Evolutionary conservation across 2,888 invertebrate genomes (phyloP).

Genomic region (Augiades crinisus): DNA sequence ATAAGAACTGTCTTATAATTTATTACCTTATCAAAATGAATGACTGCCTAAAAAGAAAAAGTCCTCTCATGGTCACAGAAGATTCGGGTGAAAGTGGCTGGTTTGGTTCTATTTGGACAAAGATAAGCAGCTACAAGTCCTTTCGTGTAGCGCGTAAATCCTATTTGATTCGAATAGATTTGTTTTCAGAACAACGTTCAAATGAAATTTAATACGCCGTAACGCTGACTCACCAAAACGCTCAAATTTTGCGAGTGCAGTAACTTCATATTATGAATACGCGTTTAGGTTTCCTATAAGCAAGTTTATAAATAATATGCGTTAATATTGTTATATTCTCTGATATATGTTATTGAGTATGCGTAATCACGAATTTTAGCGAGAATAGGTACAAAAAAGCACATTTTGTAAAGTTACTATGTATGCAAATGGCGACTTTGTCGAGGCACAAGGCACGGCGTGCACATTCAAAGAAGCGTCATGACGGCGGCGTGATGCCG

Average conservation of each 20-base stretch:
- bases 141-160: slow-evolving; percentile 64
- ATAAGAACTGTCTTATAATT: background rate
- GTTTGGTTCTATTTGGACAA: slow-evolving; percentile 35
- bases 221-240: slow-evolving; percentile 60
- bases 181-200: slow-evolving; percentile 53
- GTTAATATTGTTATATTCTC: no score
- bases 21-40: slow-evolving; percentile 8
- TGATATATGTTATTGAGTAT: no score
- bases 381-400: no score
- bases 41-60: slow-evolving; percentile 1
- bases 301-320: no score
- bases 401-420: no score
- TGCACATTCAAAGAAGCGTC: no score
- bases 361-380: no score
- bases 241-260: slow-evolving; percentile 59
- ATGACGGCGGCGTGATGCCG: no score
- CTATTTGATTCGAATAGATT: slow-evolving; percentile 54
- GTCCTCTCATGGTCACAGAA: slow-evolving; percentile 2
- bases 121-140: slow-evolving; percentile 47
- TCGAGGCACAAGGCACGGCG: no score
- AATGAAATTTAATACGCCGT: slow-evolving; percentile 64
- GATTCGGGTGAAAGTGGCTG: slow-evolving; percentile 53
- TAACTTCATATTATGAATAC: no score
- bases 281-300: no score
- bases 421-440: no score